Evolutionary conservation across 53 echinoderm and acorn worm species (phyloP).

Genomic region (Pentamera pediparva): DNA sequence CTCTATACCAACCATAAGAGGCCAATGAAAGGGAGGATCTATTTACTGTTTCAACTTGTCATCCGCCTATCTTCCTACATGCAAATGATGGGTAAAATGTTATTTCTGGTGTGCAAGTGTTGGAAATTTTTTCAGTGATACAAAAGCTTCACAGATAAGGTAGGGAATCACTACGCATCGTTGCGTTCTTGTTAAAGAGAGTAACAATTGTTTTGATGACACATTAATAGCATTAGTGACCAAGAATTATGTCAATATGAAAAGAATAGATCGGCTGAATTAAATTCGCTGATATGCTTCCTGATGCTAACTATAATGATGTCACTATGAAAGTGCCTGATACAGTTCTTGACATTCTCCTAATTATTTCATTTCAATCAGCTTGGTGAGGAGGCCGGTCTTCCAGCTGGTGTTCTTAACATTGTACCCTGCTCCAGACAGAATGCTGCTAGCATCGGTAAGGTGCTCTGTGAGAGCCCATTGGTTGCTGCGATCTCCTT

Average conservation of each 20-base stretch:
- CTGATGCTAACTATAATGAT: neutral
- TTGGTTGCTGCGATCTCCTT: conserved; percentile 62
- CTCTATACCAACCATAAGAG: neutral
- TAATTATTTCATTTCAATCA: neutral
- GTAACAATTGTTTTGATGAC: too few species aligned
- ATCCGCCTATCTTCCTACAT: too few species aligned
- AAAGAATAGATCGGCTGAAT: neutral
- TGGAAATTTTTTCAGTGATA: too few species aligned
- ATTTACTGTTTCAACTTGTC: too few species aligned
- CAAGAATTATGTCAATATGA: too few species aligned
- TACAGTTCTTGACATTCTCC: neutral
- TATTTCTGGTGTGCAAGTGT: too few species aligned
- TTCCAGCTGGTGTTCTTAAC: conserved; percentile 64
- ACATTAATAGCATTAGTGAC: too few species aligned
- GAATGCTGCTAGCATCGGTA: conserved; percentile 49
- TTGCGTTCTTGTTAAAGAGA: too few species aligned
- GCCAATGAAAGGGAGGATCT: too few species aligned
- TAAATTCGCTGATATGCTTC: neutral
- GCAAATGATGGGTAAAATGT: too few species aligned
- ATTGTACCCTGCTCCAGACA: conserved; percentile 54
- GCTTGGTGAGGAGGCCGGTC: conserved; percentile 55
- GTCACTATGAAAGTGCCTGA: neutral
- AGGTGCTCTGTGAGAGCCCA: conserved; percentile 52
- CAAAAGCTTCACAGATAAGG: too few species aligned
- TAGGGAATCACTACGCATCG: too few species aligned